Percentiles rank a stretch among this genome's conserved stretches.
Conservation (phyloP, 2,113 vertebrate species). For the Hemichromis elongatus region DNA sequence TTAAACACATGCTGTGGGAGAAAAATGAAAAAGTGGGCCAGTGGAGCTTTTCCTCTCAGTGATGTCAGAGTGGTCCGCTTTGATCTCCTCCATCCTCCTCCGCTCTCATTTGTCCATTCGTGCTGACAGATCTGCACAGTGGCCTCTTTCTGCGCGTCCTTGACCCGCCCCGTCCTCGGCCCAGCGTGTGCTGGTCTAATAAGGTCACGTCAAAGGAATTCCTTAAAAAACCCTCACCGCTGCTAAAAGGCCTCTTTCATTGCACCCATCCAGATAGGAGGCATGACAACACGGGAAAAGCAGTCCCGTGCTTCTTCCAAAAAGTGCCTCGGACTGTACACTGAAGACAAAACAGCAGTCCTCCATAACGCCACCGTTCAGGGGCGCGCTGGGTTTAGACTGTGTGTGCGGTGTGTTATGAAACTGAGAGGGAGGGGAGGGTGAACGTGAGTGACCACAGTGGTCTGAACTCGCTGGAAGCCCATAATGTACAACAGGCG, state of each 20-base stretch:
- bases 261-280: constrained; percentile 33
- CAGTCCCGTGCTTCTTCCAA: neutral
- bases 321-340: neutral
- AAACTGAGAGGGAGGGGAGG: neutral
- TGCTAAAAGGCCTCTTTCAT: constrained; percentile 66
- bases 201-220: constrained; percentile 72
- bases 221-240: constrained; percentile 14
- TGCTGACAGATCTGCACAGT: constrained; percentile 60
- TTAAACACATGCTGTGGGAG: constrained; percentile 13
- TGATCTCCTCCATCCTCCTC: neutral
- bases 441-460: neutral
- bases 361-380: constrained; percentile 49
- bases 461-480: neutral
- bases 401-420: neutral
- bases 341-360: constrained; percentile 26
- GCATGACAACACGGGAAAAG: neutral
- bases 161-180: constrained; percentile 25
- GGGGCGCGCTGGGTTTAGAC: neutral
- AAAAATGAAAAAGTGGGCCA: neutral
- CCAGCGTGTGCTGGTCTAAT: constrained; percentile 45
- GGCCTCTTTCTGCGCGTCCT: constrained; percentile 59
- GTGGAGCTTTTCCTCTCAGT: constrained; percentile 21
- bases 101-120: constrained; percentile 5
- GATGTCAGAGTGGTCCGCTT: constrained; percentile 58
- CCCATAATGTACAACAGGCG: constrained; percentile 6